phyloP scores from a whole-genome alignment of 2,888 invertebrate species.

The Griposia aprilina region DNA sequence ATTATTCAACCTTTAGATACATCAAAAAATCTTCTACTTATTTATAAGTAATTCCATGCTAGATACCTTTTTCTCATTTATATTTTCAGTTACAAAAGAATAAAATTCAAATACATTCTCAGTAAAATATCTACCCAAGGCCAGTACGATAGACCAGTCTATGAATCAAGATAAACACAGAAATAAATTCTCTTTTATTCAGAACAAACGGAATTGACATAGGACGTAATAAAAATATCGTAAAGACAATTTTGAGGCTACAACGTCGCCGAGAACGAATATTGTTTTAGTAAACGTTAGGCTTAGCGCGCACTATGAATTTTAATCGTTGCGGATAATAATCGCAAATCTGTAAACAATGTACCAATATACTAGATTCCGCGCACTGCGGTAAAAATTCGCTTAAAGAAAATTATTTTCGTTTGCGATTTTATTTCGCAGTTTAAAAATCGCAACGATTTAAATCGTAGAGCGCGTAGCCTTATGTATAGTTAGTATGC shows the following conservation, averaged over 20 bases:
- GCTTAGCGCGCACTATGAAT: no score
- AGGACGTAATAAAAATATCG: conserved; percentile 73
- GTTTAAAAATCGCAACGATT: no score
- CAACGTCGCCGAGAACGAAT: neutral
- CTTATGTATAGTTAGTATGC: no score
- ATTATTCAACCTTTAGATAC: neutral
- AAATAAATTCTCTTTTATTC: conserved; percentile 69
- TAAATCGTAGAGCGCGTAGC: no score
- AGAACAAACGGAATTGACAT: conserved; percentile 60
- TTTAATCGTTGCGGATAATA: no score
- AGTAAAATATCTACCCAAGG: conserved; percentile 56
- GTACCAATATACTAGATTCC: no score
- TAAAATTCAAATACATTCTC: conserved; percentile 14
- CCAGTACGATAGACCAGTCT: conserved; percentile 47
- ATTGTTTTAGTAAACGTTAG: conserved; percentile 42
- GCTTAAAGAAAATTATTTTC: no score
- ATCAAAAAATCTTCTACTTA: conserved; percentile 8
- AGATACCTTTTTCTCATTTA: neutral
- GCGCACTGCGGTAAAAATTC: no score
- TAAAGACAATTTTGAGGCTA: conserved; percentile 65
- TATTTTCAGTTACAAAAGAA: conserved; percentile 10
- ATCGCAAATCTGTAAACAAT: no score
- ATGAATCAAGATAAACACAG: conserved; percentile 69
- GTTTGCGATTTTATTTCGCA: no score
- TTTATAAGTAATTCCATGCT: neutral